phyloP scores from a whole-genome alignment of 2,888 invertebrate species.

The Ariolimax columbianus region DNA sequence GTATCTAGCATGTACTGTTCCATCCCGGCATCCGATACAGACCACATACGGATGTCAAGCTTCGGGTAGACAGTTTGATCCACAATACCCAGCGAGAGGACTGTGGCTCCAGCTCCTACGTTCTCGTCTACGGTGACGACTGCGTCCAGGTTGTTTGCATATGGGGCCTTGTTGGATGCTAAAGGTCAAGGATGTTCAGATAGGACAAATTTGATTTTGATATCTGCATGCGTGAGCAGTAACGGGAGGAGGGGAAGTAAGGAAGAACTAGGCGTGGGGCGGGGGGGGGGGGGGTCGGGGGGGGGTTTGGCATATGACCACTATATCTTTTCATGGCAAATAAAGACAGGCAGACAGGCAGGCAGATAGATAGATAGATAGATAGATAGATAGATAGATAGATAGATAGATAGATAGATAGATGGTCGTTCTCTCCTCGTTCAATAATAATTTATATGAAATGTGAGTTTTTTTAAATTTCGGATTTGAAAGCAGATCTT shows the following conservation, averaged over 20 bases:
- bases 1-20: conserved; percentile 43
- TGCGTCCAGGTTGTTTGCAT: conserved; percentile 37
- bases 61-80: not conserved
- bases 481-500: too few relatives aligned
- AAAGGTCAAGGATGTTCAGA: not conserved
- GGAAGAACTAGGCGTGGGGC: too few relatives aligned
- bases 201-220: not conserved
- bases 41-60: conserved; percentile 34
- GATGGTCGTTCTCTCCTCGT: too few relatives aligned
- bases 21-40: conserved; percentile 33
- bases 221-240: not conserved
- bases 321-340: too few relatives aligned
- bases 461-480: too few relatives aligned
- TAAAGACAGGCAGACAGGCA: not conserved
- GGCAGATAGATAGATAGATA: not conserved
- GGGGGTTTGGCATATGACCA: too few relatives aligned
- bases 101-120: not conserved
- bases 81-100: not conserved
- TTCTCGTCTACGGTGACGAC: conserved; percentile 35
- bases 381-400: not conserved
- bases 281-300: too few relatives aligned
- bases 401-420: too few relatives aligned
- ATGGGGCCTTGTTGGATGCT: conserved; percentile 46
- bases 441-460: too few relatives aligned
- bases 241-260: too few relatives aligned